phyloP scores from a whole-genome alignment of 2,888 invertebrate genomes.

The Drosophila colorata region DNA sequence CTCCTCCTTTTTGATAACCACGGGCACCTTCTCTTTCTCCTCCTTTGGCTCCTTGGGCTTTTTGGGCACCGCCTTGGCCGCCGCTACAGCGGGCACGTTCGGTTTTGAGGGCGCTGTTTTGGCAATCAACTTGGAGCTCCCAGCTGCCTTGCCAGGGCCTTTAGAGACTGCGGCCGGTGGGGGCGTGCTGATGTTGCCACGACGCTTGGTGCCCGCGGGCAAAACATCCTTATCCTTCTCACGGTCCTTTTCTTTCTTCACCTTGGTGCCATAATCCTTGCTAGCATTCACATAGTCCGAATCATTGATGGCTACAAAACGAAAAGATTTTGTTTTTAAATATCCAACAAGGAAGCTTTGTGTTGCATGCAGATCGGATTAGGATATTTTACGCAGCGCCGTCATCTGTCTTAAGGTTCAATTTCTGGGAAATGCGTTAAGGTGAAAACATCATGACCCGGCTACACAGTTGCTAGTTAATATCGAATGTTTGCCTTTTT shows the following conservation, averaged over 20 bases:
- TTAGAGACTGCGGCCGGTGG: constrained; percentile 39
- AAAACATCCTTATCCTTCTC: constrained; percentile 54
- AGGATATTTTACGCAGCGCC: background rate
- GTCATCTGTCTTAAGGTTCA: background rate
- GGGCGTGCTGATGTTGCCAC: constrained; percentile 50
- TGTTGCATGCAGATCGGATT: background rate
- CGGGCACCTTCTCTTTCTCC: constrained; percentile 60
- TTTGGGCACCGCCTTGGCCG: constrained; percentile 41
- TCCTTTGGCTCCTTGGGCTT: constrained; percentile 64
- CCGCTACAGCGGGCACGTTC: constrained; percentile 18
- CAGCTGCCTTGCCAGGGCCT: constrained; percentile 24
- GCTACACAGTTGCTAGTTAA: constrained; percentile 10
- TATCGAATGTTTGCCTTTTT: constrained; percentile 27
- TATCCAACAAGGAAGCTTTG: background rate
- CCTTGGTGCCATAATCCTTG: constrained; percentile 62
- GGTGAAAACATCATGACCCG: background rate
- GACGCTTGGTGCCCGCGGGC: constrained; percentile 58
- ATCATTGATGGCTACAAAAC: constrained; percentile 82
- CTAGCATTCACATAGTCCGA: constrained; percentile 74
- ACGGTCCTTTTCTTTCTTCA: constrained; percentile 81
- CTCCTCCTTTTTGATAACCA: constrained; percentile 74
- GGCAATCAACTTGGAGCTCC: constrained; percentile 16
- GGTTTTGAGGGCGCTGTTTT: constrained; percentile 38
- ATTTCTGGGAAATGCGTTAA: constrained; percentile 3
- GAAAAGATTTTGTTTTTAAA: constrained; percentile 12